These are phyloP conservation scores for Laticauda laticaudata DNA, from an alignment of 2,113 vertebrate species.

Conservation along the genomic window DNA sequence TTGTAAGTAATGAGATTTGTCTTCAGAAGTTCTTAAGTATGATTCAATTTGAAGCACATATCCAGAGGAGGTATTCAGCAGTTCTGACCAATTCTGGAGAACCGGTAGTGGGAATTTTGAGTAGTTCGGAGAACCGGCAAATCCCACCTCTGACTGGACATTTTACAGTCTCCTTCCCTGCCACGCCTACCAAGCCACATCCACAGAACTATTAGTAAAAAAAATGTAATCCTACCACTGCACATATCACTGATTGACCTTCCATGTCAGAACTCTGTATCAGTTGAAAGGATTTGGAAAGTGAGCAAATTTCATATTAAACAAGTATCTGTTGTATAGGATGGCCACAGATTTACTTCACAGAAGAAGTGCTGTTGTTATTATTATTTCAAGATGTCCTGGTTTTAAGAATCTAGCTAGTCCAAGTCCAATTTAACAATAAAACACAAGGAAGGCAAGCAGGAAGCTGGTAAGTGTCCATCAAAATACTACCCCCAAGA, in stretches of 20 bases:
- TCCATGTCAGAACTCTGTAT: neutral
- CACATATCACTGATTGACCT: too few relatives aligned
- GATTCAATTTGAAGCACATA: neutral
- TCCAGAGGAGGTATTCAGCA: too few relatives aligned
- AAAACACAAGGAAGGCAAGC: neutral
- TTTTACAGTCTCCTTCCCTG: too few relatives aligned
- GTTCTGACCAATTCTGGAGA: too few relatives aligned
- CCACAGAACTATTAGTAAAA: too few relatives aligned
- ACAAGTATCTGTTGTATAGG: neutral
- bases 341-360: neutral
- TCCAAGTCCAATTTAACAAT: neutral
- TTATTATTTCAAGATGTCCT: neutral
- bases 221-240: too few relatives aligned
- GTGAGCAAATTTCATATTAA: neutral
- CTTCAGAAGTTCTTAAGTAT: neutral
- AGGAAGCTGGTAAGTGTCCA: neutral
- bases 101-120: too few relatives aligned
- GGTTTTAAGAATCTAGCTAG: neutral
- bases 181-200: too few relatives aligned
- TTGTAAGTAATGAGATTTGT: neutral
- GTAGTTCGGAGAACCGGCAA: too few relatives aligned
- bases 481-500: neutral
- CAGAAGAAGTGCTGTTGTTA: neutral
- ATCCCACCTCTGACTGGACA: too few relatives aligned
- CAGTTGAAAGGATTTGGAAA: neutral